Evolutionary conservation across 2,113 vertebrate species (phyloP).

Genomic region (Nematolebias whitei): DNA sequence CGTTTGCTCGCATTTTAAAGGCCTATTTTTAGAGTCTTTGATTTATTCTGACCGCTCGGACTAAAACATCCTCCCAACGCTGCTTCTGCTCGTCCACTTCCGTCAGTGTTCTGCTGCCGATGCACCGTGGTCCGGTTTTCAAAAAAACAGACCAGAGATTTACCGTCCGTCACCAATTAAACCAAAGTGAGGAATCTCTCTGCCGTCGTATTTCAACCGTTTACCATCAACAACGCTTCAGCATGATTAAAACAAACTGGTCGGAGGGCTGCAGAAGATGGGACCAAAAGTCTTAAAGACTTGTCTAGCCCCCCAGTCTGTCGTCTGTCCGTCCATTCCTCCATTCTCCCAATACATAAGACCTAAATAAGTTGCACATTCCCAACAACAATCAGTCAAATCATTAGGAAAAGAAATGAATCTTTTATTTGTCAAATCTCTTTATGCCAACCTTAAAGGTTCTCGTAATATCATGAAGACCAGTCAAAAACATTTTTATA

Average conservation of each 20-base stretch:
- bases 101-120: not conserved
- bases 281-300: not conserved
- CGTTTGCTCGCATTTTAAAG: not conserved
- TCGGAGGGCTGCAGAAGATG: not conserved
- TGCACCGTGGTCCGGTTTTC: not conserved
- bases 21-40: not conserved
- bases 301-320: too few species aligned
- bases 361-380: too few species aligned
- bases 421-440: too few species aligned
- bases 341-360: too few species aligned
- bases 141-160: not conserved
- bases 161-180: slow-evolving; percentile 21
- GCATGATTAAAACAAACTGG: not conserved
- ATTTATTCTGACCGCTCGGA: not conserved
- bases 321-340: too few species aligned
- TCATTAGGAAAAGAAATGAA: too few species aligned
- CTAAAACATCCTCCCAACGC: not conserved
- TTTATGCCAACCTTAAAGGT: too few species aligned
- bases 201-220: not conserved
- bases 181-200: not conserved
- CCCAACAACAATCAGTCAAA: too few species aligned
- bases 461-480: too few species aligned
- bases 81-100: not conserved
- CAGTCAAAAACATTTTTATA: too few species aligned
- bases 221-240: not conserved